Evolutionary conservation across 2,113 vertebrate genomes (phyloP).

Genomic region (Recurvirostra avosetta): DNA sequence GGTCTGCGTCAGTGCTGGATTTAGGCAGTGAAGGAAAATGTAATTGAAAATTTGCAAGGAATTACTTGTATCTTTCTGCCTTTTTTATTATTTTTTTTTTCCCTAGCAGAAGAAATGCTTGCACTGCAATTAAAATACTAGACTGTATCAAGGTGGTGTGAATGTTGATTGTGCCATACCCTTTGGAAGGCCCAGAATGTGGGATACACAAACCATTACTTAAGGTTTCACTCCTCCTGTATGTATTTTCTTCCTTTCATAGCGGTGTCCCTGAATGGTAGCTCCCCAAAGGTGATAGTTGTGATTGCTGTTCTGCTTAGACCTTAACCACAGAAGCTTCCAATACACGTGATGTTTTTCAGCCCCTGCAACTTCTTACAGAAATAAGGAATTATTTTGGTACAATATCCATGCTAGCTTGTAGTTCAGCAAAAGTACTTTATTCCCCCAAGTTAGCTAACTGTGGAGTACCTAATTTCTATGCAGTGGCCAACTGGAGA

Average conservation of each 20-base stretch:
- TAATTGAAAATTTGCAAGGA: not conserved
- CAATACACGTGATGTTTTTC: not conserved
- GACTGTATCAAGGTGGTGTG: not conserved
- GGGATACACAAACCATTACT: not conserved
- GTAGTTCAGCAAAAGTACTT: not conserved
- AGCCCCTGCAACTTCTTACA: not conserved
- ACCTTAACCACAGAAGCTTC: not conserved
- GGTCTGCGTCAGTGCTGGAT: not conserved
- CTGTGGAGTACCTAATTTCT: not conserved
- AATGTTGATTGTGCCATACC: not conserved
- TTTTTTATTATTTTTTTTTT: not conserved
- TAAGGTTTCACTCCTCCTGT: not conserved
- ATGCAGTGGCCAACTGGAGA: not conserved
- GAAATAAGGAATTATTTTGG: not conserved
- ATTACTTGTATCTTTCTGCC: not conserved
- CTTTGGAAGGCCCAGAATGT: not conserved
- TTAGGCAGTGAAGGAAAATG: not conserved
- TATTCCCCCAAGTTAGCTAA: not conserved
- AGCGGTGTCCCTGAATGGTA: not conserved
- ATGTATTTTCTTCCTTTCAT: not conserved
- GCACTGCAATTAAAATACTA: not conserved
- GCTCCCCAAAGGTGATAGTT: fast-evolving
- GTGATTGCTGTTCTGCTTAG: not conserved
- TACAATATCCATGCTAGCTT: not conserved
- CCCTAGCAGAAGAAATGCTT: not conserved